Conservation (phyloP, 2,888 invertebrate genomes). For the Prenolepis imparis region DNA sequence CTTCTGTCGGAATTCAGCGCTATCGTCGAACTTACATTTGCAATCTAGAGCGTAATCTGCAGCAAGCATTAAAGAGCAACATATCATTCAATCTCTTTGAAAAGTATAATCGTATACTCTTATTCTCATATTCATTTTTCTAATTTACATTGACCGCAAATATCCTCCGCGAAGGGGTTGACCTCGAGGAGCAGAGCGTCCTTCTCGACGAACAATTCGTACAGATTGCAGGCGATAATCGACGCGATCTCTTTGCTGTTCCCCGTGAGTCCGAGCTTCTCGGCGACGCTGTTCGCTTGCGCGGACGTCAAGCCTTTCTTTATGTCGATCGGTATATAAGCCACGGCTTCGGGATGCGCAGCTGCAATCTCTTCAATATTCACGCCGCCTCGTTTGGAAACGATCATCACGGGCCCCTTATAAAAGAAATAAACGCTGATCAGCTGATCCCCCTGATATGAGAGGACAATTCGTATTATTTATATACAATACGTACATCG, state of each 20-base stretch:
- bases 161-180: conserved; percentile 88
- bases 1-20: conserved; percentile 88
- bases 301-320: conserved; percentile 90
- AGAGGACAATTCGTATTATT: not conserved
- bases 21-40: conserved; percentile 89
- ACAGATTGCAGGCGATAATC: conserved; percentile 84
- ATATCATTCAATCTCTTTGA: not conserved
- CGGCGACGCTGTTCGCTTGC: conserved; percentile 90
- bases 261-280: conserved; percentile 84
- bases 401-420: conserved; percentile 97
- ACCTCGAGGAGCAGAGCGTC: conserved; percentile 88
- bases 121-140: not conserved
- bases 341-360: conserved; percentile 94
- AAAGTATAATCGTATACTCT: not conserved
- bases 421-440: not conserved
- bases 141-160: conserved; percentile 75
- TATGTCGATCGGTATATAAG: conserved; percentile 95
- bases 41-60: conserved; percentile 88
- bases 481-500: conserved; percentile 83
- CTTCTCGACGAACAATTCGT: conserved; percentile 87
- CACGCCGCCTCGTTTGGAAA: conserved; percentile 97
- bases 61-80: conserved; percentile 11
- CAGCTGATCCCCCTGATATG: not conserved
- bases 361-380: conserved; percentile 98
- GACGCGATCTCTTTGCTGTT: conserved; percentile 59